A percentile compares a stretch with the other conserved stretches of the same genome.
Conservation (phyloP, 2,797 vertebrate genomes). For the Zalophus californianus region DNA sequence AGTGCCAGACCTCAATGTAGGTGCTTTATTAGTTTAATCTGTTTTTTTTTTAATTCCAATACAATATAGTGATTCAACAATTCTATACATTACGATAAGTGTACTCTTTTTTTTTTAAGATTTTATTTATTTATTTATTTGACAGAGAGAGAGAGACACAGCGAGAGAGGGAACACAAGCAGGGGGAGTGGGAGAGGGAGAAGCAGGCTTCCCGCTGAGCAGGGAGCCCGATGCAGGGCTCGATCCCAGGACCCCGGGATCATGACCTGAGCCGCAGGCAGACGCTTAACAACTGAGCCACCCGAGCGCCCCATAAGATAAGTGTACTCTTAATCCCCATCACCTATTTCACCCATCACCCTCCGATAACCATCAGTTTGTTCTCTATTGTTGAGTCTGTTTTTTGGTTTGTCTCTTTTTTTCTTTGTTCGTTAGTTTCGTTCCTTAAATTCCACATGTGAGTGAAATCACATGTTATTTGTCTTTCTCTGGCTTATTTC, state of each 20-base stretch:
- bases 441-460: background rate
- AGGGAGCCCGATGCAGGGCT: too few species aligned
- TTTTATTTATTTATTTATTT: too few species aligned
- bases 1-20: background rate
- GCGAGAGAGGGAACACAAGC: too few species aligned
- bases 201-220: too few species aligned
- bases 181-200: too few species aligned
- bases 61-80: background rate
- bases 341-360: background rate
- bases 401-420: background rate
- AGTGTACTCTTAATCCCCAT: background rate
- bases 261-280: too few species aligned
- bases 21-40: background rate
- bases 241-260: too few species aligned
- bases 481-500: background rate
- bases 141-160: too few species aligned
- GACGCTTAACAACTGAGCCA: too few species aligned
- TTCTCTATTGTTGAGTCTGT: background rate
- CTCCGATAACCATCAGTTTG: background rate
- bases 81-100: background rate
- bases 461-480: background rate
- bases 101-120: background rate
- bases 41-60: background rate
- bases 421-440: background rate
- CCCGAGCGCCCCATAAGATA: background rate